Conservation (phyloP, 2,888 invertebrate genomes). For the Aricia artaxerxes region DNA sequence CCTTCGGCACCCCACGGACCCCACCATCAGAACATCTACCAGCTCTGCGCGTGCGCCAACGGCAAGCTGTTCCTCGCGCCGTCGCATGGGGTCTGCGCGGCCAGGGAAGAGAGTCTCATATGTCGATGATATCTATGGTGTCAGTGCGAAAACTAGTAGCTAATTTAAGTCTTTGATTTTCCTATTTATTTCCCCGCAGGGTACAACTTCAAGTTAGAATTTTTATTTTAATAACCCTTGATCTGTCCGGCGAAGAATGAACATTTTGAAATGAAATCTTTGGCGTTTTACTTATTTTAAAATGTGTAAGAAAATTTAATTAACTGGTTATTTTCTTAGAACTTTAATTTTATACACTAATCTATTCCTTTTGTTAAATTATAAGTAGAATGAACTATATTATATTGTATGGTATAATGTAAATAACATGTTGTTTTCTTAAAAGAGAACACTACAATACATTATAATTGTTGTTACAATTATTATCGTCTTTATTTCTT, state of each 20-base stretch:
- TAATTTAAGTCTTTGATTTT: not conserved
- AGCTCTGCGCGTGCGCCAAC: slow-evolving; percentile 94
- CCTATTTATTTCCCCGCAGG: not conserved
- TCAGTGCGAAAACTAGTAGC: slow-evolving; percentile 21
- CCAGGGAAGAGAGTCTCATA: slow-evolving; percentile 75
- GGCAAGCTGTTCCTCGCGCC: slow-evolving; percentile 94
- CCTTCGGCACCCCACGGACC: slow-evolving; percentile 72
- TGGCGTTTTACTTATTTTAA: slow-evolving; percentile 4
- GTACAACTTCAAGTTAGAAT: too few relatives aligned
- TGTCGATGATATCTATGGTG: slow-evolving; percentile 67
- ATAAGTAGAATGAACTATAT: not conserved
- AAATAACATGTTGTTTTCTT: not conserved
- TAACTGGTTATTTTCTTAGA: too few relatives aligned
- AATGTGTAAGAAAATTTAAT: not conserved
- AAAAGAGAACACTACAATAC: not conserved
- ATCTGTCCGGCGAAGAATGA: too few relatives aligned
- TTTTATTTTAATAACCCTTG: too few relatives aligned
- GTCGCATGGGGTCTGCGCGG: slow-evolving; percentile 89
- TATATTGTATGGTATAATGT: not conserved
- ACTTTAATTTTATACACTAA: too few relatives aligned
- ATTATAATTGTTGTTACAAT: not conserved
- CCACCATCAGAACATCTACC: slow-evolving; percentile 87
- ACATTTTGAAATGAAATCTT: not conserved
- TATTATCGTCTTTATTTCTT: not conserved
- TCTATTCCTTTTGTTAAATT: not conserved